These are phyloP conservation scores for Macroglossus sobrinus DNA, from an alignment of 2,113 vertebrate genomes.

Conservation along the genomic window DNA sequence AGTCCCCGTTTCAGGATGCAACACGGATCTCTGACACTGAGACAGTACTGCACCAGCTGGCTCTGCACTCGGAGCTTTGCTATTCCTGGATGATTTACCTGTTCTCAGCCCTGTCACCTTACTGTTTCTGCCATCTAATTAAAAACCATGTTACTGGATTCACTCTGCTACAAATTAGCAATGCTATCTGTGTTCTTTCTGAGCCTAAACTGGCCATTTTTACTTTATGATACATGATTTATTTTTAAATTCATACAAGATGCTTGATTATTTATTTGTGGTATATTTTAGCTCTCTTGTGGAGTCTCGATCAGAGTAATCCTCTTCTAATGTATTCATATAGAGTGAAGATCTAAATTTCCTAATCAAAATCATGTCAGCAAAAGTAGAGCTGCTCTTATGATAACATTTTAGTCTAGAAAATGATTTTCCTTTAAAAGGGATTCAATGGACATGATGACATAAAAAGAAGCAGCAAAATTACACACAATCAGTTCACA, in stretches of 20 bases:
- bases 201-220: slow-evolving; percentile 80
- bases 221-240: slow-evolving; percentile 80
- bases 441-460: slow-evolving; percentile 88
- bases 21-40: slow-evolving; percentile 82
- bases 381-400: slow-evolving; percentile 85
- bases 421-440: slow-evolving; percentile 89
- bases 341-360: slow-evolving; percentile 85
- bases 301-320: slow-evolving; percentile 83
- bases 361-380: slow-evolving; percentile 89
- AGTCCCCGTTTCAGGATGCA: slow-evolving; percentile 81
- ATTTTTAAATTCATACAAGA: slow-evolving; percentile 86
- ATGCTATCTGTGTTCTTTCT: slow-evolving; percentile 75
- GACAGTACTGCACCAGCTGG: slow-evolving; percentile 84
- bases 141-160: slow-evolving; percentile 79
- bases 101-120: slow-evolving; percentile 87
- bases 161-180: slow-evolving; percentile 76
- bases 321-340: slow-evolving; percentile 86
- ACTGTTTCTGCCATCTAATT: slow-evolving; percentile 81
- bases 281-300: slow-evolving; percentile 85
- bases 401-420: slow-evolving; percentile 86
- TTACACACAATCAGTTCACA: slow-evolving; percentile 88
- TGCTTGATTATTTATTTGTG: slow-evolving; percentile 89
- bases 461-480: slow-evolving; percentile 87
- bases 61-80: slow-evolving; percentile 78
- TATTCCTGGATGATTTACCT: slow-evolving; percentile 89